phyloP scores from a whole-genome alignment of 2,888 invertebrate species.

The Agapostemon virescens region DNA sequence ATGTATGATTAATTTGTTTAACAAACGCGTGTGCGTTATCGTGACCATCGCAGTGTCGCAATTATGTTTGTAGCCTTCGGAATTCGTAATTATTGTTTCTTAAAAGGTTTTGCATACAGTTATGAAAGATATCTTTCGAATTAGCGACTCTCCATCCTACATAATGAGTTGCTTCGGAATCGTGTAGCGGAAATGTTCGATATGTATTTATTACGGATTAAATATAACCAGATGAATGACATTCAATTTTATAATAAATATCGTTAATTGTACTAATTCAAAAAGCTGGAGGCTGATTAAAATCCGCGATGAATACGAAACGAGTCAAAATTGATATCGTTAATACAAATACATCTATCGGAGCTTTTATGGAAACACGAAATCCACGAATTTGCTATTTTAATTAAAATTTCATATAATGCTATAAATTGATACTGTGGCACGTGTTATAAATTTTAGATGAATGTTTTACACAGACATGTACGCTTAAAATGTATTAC shows the following conservation, averaged over 20 bases:
- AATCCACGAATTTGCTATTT: background rate
- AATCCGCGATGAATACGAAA: background rate
- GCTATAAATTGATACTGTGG: background rate
- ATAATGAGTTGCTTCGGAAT: background rate
- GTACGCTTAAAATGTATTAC: background rate
- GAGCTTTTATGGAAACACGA: background rate
- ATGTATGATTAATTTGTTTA: background rate
- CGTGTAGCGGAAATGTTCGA: background rate
- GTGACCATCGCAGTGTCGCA: background rate
- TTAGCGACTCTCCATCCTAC: background rate
- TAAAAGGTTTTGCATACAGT: background rate
- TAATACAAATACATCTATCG: background rate
- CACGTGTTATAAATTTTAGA: background rate
- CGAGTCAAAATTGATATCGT: slow-evolving; percentile 4
- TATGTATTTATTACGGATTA: background rate
- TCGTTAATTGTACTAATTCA: background rate
- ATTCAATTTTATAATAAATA: background rate
- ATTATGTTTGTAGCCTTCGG: background rate
- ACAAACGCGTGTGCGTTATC: background rate
- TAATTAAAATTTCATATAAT: slow-evolving; percentile 7
- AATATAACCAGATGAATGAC: background rate
- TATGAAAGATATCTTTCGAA: background rate
- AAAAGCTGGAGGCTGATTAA: background rate
- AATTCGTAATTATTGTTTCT: background rate
- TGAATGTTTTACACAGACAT: background rate